A percentile compares a stretch with the other conserved stretches of the same genome.
These are phyloP conservation scores for Dryobates pubescens DNA, from an alignment of 2,797 vertebrate species.

Conservation along the genomic window DNA sequence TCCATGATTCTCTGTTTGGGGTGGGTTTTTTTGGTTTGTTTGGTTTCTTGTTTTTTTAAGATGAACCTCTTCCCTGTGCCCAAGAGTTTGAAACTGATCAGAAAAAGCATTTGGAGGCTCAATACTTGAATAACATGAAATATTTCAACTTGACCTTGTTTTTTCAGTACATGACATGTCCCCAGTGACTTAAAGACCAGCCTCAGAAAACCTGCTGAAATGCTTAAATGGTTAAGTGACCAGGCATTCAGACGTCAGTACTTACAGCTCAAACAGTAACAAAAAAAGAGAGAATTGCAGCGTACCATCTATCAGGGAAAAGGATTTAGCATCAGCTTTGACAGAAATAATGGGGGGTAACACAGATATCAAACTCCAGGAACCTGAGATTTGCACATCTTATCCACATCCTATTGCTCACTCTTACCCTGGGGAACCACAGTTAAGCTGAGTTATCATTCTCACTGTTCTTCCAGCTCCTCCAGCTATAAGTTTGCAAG, in stretches of 20 bases:
- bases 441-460: not conserved
- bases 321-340: not conserved
- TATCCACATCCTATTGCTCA: not conserved
- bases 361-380: not conserved
- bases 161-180: not conserved
- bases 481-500: not conserved
- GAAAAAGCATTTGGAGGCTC: not conserved
- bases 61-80: not conserved
- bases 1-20: too few relatives aligned
- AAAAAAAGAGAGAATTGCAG: not conserved
- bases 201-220: not conserved
- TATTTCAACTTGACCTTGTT: not conserved
- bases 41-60: not conserved
- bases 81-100: not conserved
- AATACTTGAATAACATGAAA: not conserved
- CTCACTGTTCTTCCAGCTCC: too few relatives aligned
- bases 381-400: not conserved
- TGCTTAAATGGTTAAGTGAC: not conserved
- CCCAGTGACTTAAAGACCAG: not conserved
- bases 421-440: not conserved
- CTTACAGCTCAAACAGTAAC: not conserved
- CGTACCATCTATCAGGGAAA: not conserved
- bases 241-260: not conserved
- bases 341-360: not conserved
- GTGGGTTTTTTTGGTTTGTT: too few relatives aligned